phyloP scores from a whole-genome alignment of 2,888 invertebrate genomes.

The Metacarcinus magister region DNA sequence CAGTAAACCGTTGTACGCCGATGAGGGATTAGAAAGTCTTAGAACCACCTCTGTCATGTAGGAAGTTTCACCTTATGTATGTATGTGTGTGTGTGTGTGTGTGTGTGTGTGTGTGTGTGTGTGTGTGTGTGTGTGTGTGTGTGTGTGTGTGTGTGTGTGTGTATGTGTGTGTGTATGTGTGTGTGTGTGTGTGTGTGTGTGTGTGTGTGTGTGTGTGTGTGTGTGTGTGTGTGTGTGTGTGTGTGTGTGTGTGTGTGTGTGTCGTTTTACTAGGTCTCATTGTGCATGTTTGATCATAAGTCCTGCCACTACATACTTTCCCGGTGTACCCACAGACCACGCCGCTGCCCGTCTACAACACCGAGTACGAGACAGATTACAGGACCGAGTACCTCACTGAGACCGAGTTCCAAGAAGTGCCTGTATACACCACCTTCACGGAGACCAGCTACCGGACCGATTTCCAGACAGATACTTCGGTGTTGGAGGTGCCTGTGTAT shows the following conservation, averaged over 20 bases:
- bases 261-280: neutral
- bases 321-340: constrained; percentile 58
- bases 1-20: neutral
- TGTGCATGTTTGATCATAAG: neutral
- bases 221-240: neutral
- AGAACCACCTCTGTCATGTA: neutral
- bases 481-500: constrained; percentile 69
- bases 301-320: neutral
- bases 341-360: constrained; percentile 72
- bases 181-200: too few relatives aligned
- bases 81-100: constrained; percentile 31
- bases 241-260: constrained; percentile 9
- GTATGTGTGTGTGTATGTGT: neutral
- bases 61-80: constrained; percentile 11
- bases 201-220: too few relatives aligned
- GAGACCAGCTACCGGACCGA: constrained; percentile 71
- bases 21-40: neutral
- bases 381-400: constrained; percentile 72
- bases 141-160: neutral
- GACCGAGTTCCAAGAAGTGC: constrained; percentile 72
- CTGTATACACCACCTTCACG: constrained; percentile 67
- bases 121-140: neutral
- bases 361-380: constrained; percentile 73
- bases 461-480: constrained; percentile 69
- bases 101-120: constrained; percentile 52